phyloP scores from a whole-genome alignment of 2,113 vertebrate genomes.

The Microtus richardsoni region DNA sequence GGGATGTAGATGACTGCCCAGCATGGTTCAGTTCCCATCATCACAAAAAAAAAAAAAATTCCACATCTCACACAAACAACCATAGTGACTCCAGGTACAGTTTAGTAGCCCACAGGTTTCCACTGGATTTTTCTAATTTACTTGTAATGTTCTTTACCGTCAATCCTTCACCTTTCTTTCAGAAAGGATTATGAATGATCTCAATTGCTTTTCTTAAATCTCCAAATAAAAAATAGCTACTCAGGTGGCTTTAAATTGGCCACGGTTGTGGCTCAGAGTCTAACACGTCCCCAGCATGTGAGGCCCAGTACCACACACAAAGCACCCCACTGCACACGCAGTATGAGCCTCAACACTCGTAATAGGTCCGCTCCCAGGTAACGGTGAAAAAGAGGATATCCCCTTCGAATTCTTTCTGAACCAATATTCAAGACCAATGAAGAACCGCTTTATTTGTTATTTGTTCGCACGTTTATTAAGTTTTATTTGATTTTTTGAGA shows the following conservation, averaged over 20 bases:
- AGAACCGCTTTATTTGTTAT: neutral
- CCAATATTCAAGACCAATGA: neutral
- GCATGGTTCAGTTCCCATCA: neutral
- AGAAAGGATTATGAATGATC: constrained; percentile 30
- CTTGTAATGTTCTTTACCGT: neutral
- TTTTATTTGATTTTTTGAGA: neutral
- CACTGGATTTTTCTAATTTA: neutral
- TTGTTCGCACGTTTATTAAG: neutral
- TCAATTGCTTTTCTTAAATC: neutral
- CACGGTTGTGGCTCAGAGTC: neutral
- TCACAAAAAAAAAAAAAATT: neutral
- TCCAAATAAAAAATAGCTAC: neutral
- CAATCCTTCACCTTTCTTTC: neutral
- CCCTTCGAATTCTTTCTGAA: neutral
- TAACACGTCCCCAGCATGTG: neutral
- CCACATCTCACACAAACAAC: neutral
- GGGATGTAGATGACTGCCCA: neutral
- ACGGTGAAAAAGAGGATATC: neutral
- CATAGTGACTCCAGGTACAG: neutral
- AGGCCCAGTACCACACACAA: neutral
- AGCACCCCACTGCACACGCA: too few species aligned
- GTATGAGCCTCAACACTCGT: neutral
- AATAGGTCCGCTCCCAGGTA: neutral
- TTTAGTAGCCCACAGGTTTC: neutral
- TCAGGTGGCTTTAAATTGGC: neutral